phyloP scores from a whole-genome alignment of 2,888 invertebrate species.

The Athetis lepigone region DNA sequence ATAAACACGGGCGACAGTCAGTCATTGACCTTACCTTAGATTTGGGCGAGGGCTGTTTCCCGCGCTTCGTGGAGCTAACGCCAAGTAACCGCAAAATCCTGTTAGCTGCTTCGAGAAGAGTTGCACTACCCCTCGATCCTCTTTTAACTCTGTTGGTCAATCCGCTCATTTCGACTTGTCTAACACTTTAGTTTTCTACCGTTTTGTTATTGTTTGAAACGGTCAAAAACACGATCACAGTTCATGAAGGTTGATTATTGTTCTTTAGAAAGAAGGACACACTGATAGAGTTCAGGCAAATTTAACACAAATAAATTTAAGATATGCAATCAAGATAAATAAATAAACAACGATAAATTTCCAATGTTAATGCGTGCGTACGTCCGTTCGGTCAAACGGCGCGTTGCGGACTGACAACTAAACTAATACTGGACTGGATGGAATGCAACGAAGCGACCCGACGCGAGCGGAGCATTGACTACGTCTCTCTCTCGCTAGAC shows the following conservation, averaged over 20 bases:
- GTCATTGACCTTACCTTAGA: constrained; percentile 89
- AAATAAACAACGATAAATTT: constrained; percentile 75
- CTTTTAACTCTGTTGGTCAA: constrained; percentile 90
- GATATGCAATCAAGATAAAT: constrained; percentile 77
- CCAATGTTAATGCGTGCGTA: constrained; percentile 67
- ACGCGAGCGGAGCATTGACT: constrained; percentile 81
- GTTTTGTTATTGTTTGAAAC: constrained; percentile 83
- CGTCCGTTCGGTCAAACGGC: constrained; percentile 79
- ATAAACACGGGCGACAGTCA: constrained; percentile 71
- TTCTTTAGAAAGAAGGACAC: constrained; percentile 60
- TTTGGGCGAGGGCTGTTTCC: constrained; percentile 90
- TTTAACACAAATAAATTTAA: constrained; percentile 65
- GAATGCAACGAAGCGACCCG: constrained; percentile 70
- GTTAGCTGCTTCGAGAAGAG: constrained; percentile 89
- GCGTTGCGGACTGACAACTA: constrained; percentile 84
- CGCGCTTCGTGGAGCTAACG: constrained; percentile 89
- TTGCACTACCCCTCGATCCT: constrained; percentile 90
- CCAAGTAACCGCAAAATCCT: constrained; percentile 89
- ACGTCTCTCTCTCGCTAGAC: constrained; percentile 84
- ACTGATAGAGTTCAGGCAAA: constrained; percentile 55
- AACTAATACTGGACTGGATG: constrained; percentile 68
- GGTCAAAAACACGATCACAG: constrained; percentile 83
- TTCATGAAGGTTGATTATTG: constrained; percentile 78
- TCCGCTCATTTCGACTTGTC: constrained; percentile 89
- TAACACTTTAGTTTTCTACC: constrained; percentile 79